Conservation (phyloP, 2,888 invertebrate species). For the Nephrotoma appendiculata region DNA sequence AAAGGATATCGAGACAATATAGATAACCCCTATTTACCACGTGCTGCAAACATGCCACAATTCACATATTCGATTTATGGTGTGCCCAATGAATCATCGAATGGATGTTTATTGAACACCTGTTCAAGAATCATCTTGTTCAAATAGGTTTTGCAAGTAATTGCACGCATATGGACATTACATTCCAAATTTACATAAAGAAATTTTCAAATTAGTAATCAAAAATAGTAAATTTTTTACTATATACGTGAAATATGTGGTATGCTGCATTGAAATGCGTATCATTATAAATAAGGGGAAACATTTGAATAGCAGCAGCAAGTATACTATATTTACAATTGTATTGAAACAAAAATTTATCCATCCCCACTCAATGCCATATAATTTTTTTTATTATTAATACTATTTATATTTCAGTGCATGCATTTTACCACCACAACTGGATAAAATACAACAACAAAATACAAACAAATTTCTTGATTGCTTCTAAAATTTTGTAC, state of each 20-base stretch:
- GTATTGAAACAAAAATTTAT: not conserved
- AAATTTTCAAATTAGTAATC: not conserved
- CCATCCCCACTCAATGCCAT: not conserved
- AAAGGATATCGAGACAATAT: not conserved
- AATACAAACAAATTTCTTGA: not conserved
- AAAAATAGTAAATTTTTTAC: not conserved
- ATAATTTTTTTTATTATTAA: not conserved
- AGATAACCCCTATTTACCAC: not conserved
- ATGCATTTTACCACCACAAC: not conserved
- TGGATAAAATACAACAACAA: not conserved
- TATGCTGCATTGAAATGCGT: not conserved
- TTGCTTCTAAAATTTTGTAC: not conserved
- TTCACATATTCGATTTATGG: not conserved
- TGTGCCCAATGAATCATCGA: not conserved
- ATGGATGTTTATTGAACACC: not conserved
- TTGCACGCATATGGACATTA: not conserved
- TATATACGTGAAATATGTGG: not conserved
- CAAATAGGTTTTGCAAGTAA: not conserved
- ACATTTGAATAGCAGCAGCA: not conserved
- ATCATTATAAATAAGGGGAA: not conserved
- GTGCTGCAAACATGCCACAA: not conserved
- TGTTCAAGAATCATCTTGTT: not conserved
- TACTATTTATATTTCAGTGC: not conserved
- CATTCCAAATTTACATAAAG: not conserved
- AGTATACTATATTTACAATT: not conserved